Conservation (phyloP, 2,797 vertebrate genomes). For the Dallia pectoralis region DNA sequence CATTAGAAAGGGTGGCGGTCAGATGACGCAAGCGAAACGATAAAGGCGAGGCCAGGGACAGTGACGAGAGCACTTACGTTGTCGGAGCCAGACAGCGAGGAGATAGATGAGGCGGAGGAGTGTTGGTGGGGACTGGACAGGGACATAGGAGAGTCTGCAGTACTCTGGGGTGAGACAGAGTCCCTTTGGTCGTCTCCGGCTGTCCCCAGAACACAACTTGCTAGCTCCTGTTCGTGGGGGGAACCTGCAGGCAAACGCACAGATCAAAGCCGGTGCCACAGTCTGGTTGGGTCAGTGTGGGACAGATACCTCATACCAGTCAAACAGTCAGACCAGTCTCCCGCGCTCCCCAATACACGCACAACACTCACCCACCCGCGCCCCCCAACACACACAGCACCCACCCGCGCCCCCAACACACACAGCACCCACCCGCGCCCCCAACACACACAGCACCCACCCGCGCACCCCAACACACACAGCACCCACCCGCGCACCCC, state of each 20-base stretch:
- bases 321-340: slow-evolving; percentile 75
- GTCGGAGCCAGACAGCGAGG: slow-evolving; percentile 92
- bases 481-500: slow-evolving; percentile 77
- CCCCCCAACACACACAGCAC: slow-evolving; percentile 70
- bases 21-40: background rate
- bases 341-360: slow-evolving; percentile 42
- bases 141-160: slow-evolving; percentile 82
- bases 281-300: background rate
- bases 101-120: slow-evolving; percentile 90
- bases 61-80: slow-evolving; percentile 76
- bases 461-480: slow-evolving; percentile 74
- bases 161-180: slow-evolving; percentile 77
- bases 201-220: slow-evolving; percentile 45
- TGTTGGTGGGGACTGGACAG: slow-evolving; percentile 87
- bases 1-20: background rate
- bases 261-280: too few relatives aligned
- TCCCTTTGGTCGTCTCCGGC: slow-evolving; percentile 80
- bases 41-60: background rate
- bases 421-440: slow-evolving; percentile 77
- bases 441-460: slow-evolving; percentile 62
- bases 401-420: slow-evolving; percentile 79
- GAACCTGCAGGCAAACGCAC: slow-evolving; percentile 11
- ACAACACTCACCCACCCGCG: slow-evolving; percentile 76
- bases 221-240: slow-evolving; percentile 49
- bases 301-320: slow-evolving; percentile 30